Evolutionary conservation across 2,888 invertebrate genomes (phyloP), one percentile per base, ranked within the genome.

Genomic region (Stenoptilia bipunctidactyla): DNA sequence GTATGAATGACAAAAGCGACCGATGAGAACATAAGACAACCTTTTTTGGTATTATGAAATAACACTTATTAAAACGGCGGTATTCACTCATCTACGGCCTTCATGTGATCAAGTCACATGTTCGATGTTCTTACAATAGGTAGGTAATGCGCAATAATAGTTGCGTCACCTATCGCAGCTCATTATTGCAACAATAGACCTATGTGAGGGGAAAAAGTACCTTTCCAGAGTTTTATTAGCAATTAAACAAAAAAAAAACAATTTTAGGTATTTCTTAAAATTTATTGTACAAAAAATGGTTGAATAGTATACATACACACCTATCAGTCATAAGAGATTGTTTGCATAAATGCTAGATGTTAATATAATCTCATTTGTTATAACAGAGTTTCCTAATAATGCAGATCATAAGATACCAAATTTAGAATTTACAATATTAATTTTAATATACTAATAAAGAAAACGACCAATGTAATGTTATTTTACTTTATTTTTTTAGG

Each of bases 281-380:
- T 80, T 75, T 80, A 80, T 79, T 79, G 60, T 77, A 77, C 66
- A 79, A 77, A 79, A 67, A 58, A 61, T 64, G 61, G 58, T 62
- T 61, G 52, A 58, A 44, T 63, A 64, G 52, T 64, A 58, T 67
- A 69, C 58, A 73, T 71, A 75, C 66, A 73, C 66, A 69, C 67
- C 65, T 73, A 72, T 66, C 69, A 76, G 74, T 79, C 71, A 69
- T 70, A 67, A 62, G 66, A 61, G 59, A 67, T 67, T 66, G 66
- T 63, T n/a, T 64, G 58, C 13, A 8, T 68, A 75, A 72, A 75
- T 72, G 72, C 72, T 63, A 33, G 57, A 56, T 45, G 56, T 58
- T 14, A 59, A 60, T 61, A 61, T 57, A 58, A 64, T 53, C 49
- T 51, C 50, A 49, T 48, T 46, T 42, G 45, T 37, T 38, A 46